A percentile compares a stretch with the other conserved stretches of the same genome.
Conservation (phyloP, 2,797 vertebrate species). For the Centropyge bicolor region DNA sequence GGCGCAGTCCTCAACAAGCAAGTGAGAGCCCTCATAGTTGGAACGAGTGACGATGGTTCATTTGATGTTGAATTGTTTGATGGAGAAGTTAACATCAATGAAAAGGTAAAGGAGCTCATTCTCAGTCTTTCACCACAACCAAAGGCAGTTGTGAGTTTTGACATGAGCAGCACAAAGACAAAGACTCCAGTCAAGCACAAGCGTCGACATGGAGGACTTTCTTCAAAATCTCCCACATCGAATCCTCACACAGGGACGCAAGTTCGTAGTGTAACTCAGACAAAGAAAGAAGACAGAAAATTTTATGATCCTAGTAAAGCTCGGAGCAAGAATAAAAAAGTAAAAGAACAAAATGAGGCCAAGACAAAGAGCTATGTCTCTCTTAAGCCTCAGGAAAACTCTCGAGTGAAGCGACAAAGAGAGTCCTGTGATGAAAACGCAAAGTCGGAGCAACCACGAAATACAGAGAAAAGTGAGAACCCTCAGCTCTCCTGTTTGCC, state of each 20-base stretch:
- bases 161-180: background rate
- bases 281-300: conserved; percentile 50
- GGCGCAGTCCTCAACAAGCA: conserved; percentile 82
- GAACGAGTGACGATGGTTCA: conserved; percentile 85
- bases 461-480: background rate
- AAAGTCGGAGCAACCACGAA: background rate
- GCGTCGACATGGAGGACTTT: background rate
- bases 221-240: background rate
- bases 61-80: conserved; percentile 90
- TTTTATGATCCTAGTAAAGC: background rate
- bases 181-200: background rate
- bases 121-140: conserved; percentile 24
- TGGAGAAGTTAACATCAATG: conserved; percentile 86
- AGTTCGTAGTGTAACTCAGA: background rate
- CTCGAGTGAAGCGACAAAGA: background rate
- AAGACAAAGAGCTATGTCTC: conserved; percentile 9
- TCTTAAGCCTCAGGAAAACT: conserved; percentile 10
- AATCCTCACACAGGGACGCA: background rate
- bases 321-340: conserved; percentile 18
- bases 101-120: conserved; percentile 86
- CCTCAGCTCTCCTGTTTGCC: conserved; percentile 78
- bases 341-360: background rate
- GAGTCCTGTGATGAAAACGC: background rate
- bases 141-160: conserved; percentile 25
- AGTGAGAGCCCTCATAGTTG: conserved; percentile 84